Conservation (phyloP, 2,797 vertebrate species). For the Cossypha dichroa region DNA sequence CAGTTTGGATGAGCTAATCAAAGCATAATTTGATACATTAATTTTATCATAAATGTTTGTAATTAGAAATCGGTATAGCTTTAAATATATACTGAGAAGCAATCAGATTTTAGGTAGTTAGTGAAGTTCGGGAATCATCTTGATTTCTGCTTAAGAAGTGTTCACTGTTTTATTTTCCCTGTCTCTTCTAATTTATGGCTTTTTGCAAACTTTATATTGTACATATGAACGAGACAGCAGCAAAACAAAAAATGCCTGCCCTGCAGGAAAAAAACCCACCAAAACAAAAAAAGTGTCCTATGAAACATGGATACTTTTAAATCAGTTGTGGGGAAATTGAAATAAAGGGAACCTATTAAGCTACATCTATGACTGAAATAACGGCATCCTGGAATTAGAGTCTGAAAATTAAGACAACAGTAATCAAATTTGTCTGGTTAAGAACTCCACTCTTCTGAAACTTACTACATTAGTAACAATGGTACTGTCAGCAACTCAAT, state of each 20-base stretch:
- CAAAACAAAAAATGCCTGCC: neutral
- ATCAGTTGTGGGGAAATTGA: neutral
- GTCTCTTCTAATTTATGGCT: neutral
- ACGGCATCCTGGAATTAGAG: neutral
- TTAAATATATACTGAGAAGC: neutral
- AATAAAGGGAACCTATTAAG: neutral
- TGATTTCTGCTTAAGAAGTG: neutral
- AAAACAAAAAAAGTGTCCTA: neutral
- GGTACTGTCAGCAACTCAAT: neutral
- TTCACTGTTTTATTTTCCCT: neutral
- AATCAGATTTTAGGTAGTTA: neutral
- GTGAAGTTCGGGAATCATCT: neutral
- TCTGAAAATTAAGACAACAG: neutral
- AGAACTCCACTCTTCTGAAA: neutral
- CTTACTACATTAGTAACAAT: neutral
- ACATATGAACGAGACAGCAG: fast-evolving
- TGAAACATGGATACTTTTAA: neutral
- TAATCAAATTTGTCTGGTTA: neutral
- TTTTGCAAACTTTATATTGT: neutral
- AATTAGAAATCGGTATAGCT: neutral
- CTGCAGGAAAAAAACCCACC: fast-evolving
- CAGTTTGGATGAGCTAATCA: neutral
- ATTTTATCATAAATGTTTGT: neutral
- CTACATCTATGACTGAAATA: neutral
- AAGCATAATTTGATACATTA: neutral